A percentile compares a stretch with the other conserved stretches of the same genome.
phyloP scores from a whole-genome alignment of 2,797 vertebrate genomes.

The Spinus olivaceus region DNA sequence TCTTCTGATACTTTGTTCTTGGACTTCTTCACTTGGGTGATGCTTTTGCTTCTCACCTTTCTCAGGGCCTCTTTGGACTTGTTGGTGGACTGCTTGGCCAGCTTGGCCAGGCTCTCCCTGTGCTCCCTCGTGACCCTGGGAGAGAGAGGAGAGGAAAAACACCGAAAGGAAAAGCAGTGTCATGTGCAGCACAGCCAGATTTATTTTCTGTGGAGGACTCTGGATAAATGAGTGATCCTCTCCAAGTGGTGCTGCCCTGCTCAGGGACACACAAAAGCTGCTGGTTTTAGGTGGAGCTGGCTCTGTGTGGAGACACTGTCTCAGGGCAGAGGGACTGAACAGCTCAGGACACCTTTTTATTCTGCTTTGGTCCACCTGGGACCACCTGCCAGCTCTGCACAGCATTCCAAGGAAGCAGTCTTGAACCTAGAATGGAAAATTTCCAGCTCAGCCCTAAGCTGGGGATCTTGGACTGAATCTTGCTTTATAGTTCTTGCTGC shows the following conservation, averaged over 20 bases:
- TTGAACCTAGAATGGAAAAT: conserved; percentile 25
- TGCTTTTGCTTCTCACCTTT: conserved; percentile 80
- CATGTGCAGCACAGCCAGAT: neutral
- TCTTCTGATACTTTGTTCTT: conserved; percentile 89
- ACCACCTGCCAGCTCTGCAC: neutral
- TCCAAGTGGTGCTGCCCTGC: neutral
- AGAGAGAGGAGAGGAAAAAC: neutral
- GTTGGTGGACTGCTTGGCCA: conserved; percentile 91
- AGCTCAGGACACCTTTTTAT: neutral
- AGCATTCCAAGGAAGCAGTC: conserved; percentile 1
- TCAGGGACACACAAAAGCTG: neutral
- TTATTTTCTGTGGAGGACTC: neutral
- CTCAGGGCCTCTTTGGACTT: conserved; percentile 93
- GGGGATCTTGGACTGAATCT: conserved; percentile 60
- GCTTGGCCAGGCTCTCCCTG: conserved; percentile 86
- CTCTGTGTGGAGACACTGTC: neutral
- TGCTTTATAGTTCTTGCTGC: conserved; percentile 62
- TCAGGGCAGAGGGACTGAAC: neutral
- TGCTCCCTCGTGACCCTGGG: conserved; percentile 90
- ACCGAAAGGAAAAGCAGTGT: neutral
- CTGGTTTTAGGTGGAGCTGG: fast-evolving
- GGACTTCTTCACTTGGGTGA: conserved; percentile 83
- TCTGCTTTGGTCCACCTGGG: neutral
- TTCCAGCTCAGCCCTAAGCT: conserved; percentile 31
- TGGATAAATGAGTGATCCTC: neutral